Percentiles rank a stretch among this genome's conserved stretches.
These are phyloP conservation scores for Mycetomoellerius zeteki DNA, from an alignment of 1,140 invertebrate species.

Conservation along the genomic window DNA sequence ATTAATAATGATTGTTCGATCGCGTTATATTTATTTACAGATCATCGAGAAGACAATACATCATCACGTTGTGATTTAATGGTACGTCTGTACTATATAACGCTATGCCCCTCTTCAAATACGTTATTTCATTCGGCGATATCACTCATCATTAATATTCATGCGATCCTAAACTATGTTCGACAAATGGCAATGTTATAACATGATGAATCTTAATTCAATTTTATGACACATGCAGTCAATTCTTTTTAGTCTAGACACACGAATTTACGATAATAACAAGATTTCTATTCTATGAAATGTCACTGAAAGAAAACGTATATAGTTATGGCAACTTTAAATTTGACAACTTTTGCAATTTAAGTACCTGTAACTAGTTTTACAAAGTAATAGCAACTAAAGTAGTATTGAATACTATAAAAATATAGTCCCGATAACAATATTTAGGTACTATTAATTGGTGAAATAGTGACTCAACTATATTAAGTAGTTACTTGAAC, in stretches of 20 bases:
- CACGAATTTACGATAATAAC: too few species aligned
- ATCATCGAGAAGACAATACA: slow-evolving; percentile 51
- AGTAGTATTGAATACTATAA: too few species aligned
- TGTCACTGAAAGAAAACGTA: too few species aligned
- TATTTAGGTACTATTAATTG: too few species aligned
- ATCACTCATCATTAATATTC: slow-evolving; percentile 51
- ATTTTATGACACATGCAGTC: background rate
- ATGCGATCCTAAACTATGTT: background rate
- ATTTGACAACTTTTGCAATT: too few species aligned
- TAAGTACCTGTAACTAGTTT: too few species aligned
- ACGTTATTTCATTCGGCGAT: slow-evolving; percentile 15
- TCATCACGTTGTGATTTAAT: slow-evolving; percentile 41
- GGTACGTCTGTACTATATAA: slow-evolving; percentile 1
- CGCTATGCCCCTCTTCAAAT: background rate
- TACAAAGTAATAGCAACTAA: too few species aligned
- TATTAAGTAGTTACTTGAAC: too few species aligned
- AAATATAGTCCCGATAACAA: too few species aligned
- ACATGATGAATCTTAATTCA: slow-evolving; percentile 16
- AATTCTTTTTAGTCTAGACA: background rate
- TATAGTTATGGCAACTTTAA: too few species aligned
- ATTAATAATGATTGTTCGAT: slow-evolving; percentile 43
- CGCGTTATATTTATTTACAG: slow-evolving; percentile 40
- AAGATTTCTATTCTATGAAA: too few species aligned
- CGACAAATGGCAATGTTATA: background rate
- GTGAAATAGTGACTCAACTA: too few species aligned